A percentile compares a stretch with the other conserved stretches of the same genome.
phyloP scores from a whole-genome alignment of 2,888 invertebrate genomes.

The Pycnomerus fuliginosus region DNA sequence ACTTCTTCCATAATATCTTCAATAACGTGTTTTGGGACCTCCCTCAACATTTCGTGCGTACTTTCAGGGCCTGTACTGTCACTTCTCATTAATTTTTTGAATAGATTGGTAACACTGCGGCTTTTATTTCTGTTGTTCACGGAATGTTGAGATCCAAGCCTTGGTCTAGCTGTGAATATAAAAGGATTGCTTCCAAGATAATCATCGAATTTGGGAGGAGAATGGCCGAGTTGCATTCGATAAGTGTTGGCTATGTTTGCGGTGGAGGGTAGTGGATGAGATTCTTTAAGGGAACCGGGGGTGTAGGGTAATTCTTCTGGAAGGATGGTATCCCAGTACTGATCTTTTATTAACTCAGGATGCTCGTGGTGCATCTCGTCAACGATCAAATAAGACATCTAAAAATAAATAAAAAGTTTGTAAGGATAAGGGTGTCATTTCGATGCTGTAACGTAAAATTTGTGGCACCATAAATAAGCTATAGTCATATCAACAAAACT shows the following conservation, averaged over 20 bases:
- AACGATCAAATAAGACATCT: slow-evolving; percentile 83
- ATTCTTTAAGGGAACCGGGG: slow-evolving; percentile 78
- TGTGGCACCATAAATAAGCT: no score
- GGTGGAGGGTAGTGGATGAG: slow-evolving; percentile 85
- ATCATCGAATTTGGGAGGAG: slow-evolving; percentile 69
- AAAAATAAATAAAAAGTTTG: background rate
- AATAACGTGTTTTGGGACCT: slow-evolving; percentile 36
- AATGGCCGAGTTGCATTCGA: slow-evolving; percentile 57
- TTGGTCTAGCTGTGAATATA: slow-evolving; percentile 7
- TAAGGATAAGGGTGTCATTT: no score
- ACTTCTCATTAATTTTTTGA: slow-evolving; percentile 74
- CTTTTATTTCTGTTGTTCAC: slow-evolving; percentile 57
- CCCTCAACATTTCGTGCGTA: slow-evolving; percentile 37
- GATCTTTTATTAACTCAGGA: slow-evolving; percentile 83
- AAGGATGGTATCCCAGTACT: slow-evolving; percentile 90
- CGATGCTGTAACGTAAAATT: no score
- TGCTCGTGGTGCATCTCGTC: slow-evolving; percentile 95
- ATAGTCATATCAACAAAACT: no score
- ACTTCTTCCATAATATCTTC: slow-evolving; percentile 75
- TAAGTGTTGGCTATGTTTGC: slow-evolving; percentile 70
- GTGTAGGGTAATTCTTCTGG: slow-evolving; percentile 87
- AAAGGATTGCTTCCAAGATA: slow-evolving; percentile 26
- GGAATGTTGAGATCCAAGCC: background rate
- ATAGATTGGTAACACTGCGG: slow-evolving; percentile 75
- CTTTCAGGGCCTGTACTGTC: slow-evolving; percentile 60